Evolutionary conservation across 1,140 invertebrate species (phyloP).

Genomic region (Lepidurus packardi): DNA sequence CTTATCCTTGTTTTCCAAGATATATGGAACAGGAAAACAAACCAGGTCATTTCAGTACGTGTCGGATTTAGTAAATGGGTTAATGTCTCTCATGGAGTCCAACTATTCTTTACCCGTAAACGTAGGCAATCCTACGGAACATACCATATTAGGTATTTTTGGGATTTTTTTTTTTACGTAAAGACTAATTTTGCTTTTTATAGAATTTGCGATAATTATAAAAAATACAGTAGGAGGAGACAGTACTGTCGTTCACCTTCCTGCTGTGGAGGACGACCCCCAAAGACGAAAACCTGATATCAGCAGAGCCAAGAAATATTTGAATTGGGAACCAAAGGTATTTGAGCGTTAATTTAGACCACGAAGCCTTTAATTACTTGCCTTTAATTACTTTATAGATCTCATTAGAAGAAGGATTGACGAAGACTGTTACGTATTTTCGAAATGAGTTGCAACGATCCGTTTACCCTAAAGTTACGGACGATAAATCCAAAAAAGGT

Average conservation of each 20-base stretch:
- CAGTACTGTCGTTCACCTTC: conserved; percentile 73
- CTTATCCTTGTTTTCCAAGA: conserved; percentile 49
- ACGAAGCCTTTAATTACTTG: neutral
- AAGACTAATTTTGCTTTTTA: conserved; percentile 37
- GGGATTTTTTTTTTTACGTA: conserved; percentile 37
- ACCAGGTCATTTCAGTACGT: conserved; percentile 98
- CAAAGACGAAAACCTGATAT: conserved; percentile 91
- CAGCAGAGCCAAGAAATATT: conserved; percentile 68
- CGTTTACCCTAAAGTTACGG: neutral
- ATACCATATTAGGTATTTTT: conserved; percentile 78
- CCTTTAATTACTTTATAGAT: conserved; percentile 49
- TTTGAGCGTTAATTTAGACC: conserved; percentile 32
- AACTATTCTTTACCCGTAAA: conserved; percentile 93
- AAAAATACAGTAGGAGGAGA: conserved; percentile 75
- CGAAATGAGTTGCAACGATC: conserved; percentile 71
- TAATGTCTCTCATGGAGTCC: conserved; percentile 86
- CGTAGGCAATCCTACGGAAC: conserved; percentile 96
- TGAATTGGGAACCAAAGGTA: conserved; percentile 93
- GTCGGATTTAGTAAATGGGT: conserved; percentile 90
- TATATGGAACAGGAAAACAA: conserved; percentile 93
- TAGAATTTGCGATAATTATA: conserved; percentile 92
- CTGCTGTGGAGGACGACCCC: conserved; percentile 91
- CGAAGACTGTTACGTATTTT: conserved; percentile 87
- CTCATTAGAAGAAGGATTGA: conserved; percentile 70
- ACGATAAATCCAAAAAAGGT: neutral